phyloP scores from a whole-genome alignment of 1,140 invertebrate genomes.

The Cydia pomonella region DNA sequence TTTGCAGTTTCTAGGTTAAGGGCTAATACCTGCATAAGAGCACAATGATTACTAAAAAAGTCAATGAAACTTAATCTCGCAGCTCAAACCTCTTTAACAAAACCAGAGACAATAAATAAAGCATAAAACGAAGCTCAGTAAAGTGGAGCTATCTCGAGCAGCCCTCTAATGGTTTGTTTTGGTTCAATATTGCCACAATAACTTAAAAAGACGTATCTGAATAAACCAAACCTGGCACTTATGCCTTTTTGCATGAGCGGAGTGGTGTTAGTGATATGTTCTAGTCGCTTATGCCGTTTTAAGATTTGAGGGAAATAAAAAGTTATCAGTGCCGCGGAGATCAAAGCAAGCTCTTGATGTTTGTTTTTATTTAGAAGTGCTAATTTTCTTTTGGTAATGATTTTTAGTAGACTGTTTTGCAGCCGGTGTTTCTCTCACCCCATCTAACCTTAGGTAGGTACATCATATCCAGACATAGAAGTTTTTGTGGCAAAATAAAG shows the following conservation, averaged over 20 bases:
- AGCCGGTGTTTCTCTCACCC: no score
- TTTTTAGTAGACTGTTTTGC: neutral
- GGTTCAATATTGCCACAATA: constrained; percentile 46
- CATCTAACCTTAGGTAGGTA: no score
- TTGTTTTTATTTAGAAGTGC: constrained; percentile 31
- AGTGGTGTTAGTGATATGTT: neutral
- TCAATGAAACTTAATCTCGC: constrained; percentile 31
- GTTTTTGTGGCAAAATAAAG: no score
- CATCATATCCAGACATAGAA: no score
- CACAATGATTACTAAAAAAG: neutral
- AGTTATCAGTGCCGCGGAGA: constrained; percentile 50
- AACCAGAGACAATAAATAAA: constrained; percentile 51
- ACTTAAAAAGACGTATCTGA: constrained; percentile 56
- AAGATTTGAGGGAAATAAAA: neutral
- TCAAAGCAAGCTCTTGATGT: constrained; percentile 18
- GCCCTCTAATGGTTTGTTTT: constrained; percentile 73
- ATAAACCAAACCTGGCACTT: neutral
- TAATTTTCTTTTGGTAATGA: constrained; percentile 22
- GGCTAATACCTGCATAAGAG: neutral
- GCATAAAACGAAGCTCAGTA: constrained; percentile 62
- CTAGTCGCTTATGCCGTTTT: neutral
- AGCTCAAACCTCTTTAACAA: constrained; percentile 25
- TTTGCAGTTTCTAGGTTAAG: neutral
- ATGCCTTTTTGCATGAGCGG: neutral
- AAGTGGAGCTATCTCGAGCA: constrained; percentile 66